phyloP scores from a whole-genome alignment of 2,797 vertebrate genomes.

The Parauchenoglanis punctatus region DNA sequence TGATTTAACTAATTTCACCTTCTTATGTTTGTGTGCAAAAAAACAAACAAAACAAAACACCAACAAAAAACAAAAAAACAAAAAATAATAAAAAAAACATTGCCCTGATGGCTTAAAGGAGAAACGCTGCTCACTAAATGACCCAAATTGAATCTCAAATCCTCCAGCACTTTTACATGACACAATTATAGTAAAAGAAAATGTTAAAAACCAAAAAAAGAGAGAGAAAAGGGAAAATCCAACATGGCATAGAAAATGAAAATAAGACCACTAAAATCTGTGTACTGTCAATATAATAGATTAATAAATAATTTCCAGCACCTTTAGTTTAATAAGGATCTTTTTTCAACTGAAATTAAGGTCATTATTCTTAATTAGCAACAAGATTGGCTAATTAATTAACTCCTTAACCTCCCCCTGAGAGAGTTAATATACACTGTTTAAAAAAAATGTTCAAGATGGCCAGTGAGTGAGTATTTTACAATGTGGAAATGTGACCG shows the following conservation, averaged over 20 bases:
- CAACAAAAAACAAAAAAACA: too few species aligned
- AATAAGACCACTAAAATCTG: background rate
- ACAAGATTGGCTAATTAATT: conserved; percentile 30
- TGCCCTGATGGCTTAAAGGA: conserved; percentile 14
- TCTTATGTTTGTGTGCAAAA: conserved; percentile 25
- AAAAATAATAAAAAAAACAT: background rate
- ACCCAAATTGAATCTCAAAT: conserved; percentile 27
- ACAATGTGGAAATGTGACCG: background rate
- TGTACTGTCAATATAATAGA: background rate
- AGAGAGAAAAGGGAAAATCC: background rate
- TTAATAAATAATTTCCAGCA: background rate
- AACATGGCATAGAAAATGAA: background rate
- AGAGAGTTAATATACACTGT: conserved; percentile 22
- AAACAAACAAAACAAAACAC: too few species aligned
- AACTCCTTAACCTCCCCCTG: conserved; percentile 23
- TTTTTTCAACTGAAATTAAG: background rate
- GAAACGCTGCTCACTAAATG: conserved; percentile 16
- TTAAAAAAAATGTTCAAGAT: background rate
- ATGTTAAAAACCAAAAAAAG: background rate
- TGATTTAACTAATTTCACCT: conserved; percentile 52
- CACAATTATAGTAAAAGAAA: background rate
- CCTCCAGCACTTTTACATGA: conserved; percentile 30
- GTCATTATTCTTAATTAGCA: conserved; percentile 41
- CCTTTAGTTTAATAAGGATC: background rate
- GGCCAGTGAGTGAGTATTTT: background rate